Evolutionary conservation across 1,140 invertebrate genomes (phyloP), one percentile per base, ranked within the genome.

Genomic region (Leptopilina clavipes): DNA sequence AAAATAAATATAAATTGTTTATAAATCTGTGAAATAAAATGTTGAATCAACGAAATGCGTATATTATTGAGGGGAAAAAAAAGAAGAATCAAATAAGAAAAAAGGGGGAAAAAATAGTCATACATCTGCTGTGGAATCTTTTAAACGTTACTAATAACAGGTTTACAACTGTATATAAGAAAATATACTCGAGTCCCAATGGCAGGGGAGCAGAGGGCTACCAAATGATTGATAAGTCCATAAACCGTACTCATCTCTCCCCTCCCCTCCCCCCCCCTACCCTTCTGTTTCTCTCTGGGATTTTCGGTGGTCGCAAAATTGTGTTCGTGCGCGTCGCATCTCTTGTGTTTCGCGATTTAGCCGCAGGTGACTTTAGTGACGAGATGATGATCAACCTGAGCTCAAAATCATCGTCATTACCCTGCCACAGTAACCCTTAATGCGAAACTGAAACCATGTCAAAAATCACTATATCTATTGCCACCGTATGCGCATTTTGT

Each of bases 191-290:
- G 73, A 76, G 82, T 83, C 52, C 79, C 77, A 40, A 40, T 40
- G 37, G 37, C 9, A 31, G n/a, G n/a, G n/a, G 72, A 54, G 76
- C 70, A 70, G 80, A 77, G 45, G 71, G 87, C 89, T 89, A 90
- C 88, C 86, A 87, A 87, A 89, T 90, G 89, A 90, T 90, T 90
- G 88, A 90, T 90, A 90, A 90, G 89, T 90, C 89, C 89, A 89
- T 90, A 90, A 90, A 89, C 83, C 79, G 86, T 81, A 78, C 79
- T 73, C 25, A 31, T 31, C 5, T 5, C 25, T 5, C 25, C 25
- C 25, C 5, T 5, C 25, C 5, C 25, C 25, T 5, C 25, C 25
- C 25, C 5, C 25, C 25, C 5, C 25, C 5, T 5, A 2, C 25
- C 5, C 25, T 31, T 1, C 1, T 31, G 1, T 79, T 71, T 77